Base-by-base conservation (phyloP, 2,113 vertebrate species). In the Pandion haliaetus region DNA sequence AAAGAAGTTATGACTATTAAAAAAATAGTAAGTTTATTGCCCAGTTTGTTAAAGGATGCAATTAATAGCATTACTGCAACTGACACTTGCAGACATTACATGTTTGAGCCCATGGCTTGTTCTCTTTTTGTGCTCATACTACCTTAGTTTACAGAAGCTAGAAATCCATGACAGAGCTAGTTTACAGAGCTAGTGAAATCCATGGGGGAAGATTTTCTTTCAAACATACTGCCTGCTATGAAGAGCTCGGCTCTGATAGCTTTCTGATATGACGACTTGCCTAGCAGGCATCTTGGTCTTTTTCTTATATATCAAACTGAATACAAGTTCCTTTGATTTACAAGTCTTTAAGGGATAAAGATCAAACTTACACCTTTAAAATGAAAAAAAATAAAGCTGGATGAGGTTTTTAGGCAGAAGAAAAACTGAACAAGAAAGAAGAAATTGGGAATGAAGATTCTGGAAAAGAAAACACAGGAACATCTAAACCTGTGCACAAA, bases 321-420 rank as follows among this genome's bases (percentile, higher is more conserved):
- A 95, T 90, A 93, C 47, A 88, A 88, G 21, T 40, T 92, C 52
- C 44, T 96, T 95, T 96, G 94, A 95, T 96, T 92, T 95, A 82
- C 70, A 88, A 72, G 44, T 67, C 79, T 91, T 93, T 94, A 94
- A 87, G 70, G 74, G n/a, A 93, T 90, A 96, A 85, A 87, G 70
- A 93, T 90, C 61, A 93, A 92, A 91, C 74, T 69, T 59, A 82
- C 34, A 61, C 38, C 66, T 90, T 93, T 76, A 63, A 57, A 52
- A 16, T 36, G 7, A 45, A 71, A 86, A 88, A 12, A 61, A 52
- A 29, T 3, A 44, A 49, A 79, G 11, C 29, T 63, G 28, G 25
- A 55, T 55, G 29, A 87, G 23, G 16, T 6, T 34, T 91, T 91
- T 54, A 82, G 18, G 29, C 50, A 50, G 50, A 70, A 65, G 21